Percentiles rank a stretch among this genome's conserved stretches.
phyloP scores from a whole-genome alignment of 2,797 vertebrate species.

The Xiphophorus birchmanni region DNA sequence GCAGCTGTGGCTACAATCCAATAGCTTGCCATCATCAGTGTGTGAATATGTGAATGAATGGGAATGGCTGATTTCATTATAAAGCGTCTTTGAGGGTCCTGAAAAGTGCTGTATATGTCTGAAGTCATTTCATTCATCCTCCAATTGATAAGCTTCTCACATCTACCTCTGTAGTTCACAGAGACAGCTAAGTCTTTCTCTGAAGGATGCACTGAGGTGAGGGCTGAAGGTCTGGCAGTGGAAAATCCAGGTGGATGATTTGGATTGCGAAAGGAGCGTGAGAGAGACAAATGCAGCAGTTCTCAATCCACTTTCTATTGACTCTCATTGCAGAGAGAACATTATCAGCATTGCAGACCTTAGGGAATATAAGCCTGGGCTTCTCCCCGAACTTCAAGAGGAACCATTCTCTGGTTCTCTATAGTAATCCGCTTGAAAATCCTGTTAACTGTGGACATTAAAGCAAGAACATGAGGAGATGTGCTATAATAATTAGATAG shows the following conservation, averaged over 20 bases:
- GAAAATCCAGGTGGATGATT: constrained; percentile 57
- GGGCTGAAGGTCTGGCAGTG: constrained; percentile 40
- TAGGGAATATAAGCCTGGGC: constrained; percentile 22
- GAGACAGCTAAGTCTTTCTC: constrained; percentile 31
- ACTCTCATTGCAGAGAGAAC: constrained; percentile 57
- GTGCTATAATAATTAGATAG: neutral
- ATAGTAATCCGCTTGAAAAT: neutral
- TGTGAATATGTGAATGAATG: no score
- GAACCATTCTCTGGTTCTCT: constrained; percentile 11
- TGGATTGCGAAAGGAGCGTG: constrained; percentile 60
- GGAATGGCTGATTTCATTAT: no score
- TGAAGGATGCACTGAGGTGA: constrained; percentile 41
- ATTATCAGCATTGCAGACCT: constrained; percentile 39
- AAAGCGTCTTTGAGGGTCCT: no score
- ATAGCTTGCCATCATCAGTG: no score
- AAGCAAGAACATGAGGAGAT: constrained; percentile 11
- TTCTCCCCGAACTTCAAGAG: constrained; percentile 26
- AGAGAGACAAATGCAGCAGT: constrained; percentile 56
- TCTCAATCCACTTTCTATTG: constrained; percentile 73
- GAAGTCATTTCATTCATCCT: neutral
- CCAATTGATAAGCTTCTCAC: constrained; percentile 8
- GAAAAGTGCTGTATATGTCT: no score
- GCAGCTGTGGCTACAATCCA: no score
- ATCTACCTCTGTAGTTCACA: constrained; percentile 1
- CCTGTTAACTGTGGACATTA: constrained; percentile 22